These are phyloP conservation scores for Geotrypetes seraphini DNA, from an alignment of 2,797 vertebrate genomes.

Conservation along the genomic window DNA sequence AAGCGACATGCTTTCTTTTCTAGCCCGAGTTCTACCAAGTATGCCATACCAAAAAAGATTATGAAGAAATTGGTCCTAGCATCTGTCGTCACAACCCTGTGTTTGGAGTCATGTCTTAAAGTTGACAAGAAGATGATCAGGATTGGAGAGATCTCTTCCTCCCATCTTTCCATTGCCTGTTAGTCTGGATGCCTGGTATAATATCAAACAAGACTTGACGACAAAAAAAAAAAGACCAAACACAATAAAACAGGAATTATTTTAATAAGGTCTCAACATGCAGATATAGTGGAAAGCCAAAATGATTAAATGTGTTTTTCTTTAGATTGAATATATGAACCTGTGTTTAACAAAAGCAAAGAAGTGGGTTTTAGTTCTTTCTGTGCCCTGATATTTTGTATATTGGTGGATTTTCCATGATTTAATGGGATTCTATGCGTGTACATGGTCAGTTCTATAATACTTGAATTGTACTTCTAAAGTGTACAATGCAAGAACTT, in stretches of 20 bases:
- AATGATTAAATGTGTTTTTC: conserved; percentile 56
- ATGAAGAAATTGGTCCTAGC: conserved; percentile 96
- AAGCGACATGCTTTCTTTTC: no score
- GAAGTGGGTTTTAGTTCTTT: conserved; percentile 67
- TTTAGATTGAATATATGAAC: conserved; percentile 67
- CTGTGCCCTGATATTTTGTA: conserved; percentile 74
- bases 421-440: conserved; percentile 65
- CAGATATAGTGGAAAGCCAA: conserved; percentile 65
- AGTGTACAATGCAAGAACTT: conserved; percentile 62
- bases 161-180: conserved; percentile 61
- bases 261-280: conserved; percentile 70
- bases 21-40: conserved; percentile 99
- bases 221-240: conserved; percentile 64
- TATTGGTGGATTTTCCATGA: conserved; percentile 61
- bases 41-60: conserved; percentile 98
- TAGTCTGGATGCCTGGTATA: conserved; percentile 59
- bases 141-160: conserved; percentile 42
- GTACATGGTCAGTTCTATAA: conserved; percentile 64
- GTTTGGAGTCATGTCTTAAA: conserved; percentile 96
- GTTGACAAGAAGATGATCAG: conserved; percentile 36
- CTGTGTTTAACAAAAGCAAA: conserved; percentile 57
- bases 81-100: conserved; percentile 98
- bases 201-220: conserved; percentile 56
- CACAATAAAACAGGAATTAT: conserved; percentile 63
- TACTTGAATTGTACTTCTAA: conserved; percentile 56